Evolutionary conservation across 2,797 vertebrate genomes (phyloP).

Genomic region (Sebastiscus tertius): DNA sequence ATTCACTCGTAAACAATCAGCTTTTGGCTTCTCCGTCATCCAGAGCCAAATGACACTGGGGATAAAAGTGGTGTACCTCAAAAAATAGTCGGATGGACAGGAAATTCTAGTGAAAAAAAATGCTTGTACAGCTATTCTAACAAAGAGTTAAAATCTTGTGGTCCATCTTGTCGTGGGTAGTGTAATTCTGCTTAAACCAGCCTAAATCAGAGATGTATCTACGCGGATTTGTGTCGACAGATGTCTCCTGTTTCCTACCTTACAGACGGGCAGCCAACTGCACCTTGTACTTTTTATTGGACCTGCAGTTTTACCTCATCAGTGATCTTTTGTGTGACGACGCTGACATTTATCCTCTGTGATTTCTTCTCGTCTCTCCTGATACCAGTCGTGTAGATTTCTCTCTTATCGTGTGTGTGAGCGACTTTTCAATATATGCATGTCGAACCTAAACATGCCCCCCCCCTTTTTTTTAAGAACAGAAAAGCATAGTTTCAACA

Average conservation of each 20-base stretch:
- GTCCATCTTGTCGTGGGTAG: slow-evolving; percentile 69
- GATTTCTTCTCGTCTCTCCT: slow-evolving; percentile 56
- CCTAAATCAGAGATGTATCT: slow-evolving; percentile 74
- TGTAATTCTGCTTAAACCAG: slow-evolving; percentile 78
- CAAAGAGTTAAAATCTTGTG: slow-evolving; percentile 66
- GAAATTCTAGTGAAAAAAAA: slow-evolving; percentile 24
- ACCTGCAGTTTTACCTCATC: slow-evolving; percentile 84
- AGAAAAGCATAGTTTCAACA: slow-evolving; percentile 39
- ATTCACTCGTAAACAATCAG: slow-evolving; percentile 78
- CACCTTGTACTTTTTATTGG: slow-evolving; percentile 80
- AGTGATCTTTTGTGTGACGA: slow-evolving; percentile 69
- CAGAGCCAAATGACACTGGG: slow-evolving; percentile 65
- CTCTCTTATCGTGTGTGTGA: slow-evolving; percentile 43
- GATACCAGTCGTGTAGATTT: slow-evolving; percentile 65
- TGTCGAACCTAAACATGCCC: slow-evolving; percentile 51
- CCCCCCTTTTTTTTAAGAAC: not conserved
- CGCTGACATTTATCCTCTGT: slow-evolving; percentile 73
- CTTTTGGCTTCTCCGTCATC: slow-evolving; percentile 63
- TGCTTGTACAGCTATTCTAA: slow-evolving; percentile 76
- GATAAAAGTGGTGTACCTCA: slow-evolving; percentile 71
- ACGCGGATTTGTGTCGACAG: slow-evolving; percentile 64
- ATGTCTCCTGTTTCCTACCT: slow-evolving; percentile 76
- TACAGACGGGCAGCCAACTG: slow-evolving; percentile 65
- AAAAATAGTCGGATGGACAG: slow-evolving; percentile 36
- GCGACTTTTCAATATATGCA: slow-evolving; percentile 60